A percentile compares a stretch with the other conserved stretches of the same genome.
Conservation (phyloP, 2,113 vertebrate genomes). For the Apeltes quadracus region DNA sequence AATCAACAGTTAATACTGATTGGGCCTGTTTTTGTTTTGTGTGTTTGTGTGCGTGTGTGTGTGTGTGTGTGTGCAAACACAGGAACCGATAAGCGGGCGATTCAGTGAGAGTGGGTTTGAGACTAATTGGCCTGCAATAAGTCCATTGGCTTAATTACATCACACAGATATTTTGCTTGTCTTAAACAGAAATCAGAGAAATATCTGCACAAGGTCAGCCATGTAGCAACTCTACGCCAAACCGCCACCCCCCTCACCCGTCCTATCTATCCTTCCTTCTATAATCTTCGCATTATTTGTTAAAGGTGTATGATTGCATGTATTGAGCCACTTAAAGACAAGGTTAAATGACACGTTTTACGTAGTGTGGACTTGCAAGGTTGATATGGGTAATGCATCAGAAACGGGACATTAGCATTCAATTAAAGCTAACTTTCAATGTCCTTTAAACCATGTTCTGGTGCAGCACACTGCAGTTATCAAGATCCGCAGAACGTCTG, state of each 20-base stretch:
- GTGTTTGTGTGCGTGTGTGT: slow-evolving; percentile 22
- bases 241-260: neutral
- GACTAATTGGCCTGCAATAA: slow-evolving; percentile 70
- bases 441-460: neutral
- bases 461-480: neutral
- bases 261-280: neutral
- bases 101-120: slow-evolving; percentile 51
- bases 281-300: neutral
- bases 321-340: neutral
- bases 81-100: slow-evolving; percentile 53
- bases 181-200: slow-evolving; percentile 44
- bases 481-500: neutral
- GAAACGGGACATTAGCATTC: neutral
- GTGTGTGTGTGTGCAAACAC: slow-evolving; percentile 59
- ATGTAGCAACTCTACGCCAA: slow-evolving; percentile 3
- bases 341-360: neutral
- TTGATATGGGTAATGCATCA: neutral
- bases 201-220: slow-evolving; percentile 61
- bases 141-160: slow-evolving; percentile 65
- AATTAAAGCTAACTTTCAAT: neutral
- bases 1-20: slow-evolving; percentile 52
- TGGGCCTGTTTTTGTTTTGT: slow-evolving; percentile 20
- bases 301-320: neutral
- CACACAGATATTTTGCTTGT: slow-evolving; percentile 55
- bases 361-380: neutral